These are phyloP conservation scores for Montipora efflorescens DNA, from an alignment of 64 coral and sea anemone genomes.

Conservation along the genomic window DNA sequence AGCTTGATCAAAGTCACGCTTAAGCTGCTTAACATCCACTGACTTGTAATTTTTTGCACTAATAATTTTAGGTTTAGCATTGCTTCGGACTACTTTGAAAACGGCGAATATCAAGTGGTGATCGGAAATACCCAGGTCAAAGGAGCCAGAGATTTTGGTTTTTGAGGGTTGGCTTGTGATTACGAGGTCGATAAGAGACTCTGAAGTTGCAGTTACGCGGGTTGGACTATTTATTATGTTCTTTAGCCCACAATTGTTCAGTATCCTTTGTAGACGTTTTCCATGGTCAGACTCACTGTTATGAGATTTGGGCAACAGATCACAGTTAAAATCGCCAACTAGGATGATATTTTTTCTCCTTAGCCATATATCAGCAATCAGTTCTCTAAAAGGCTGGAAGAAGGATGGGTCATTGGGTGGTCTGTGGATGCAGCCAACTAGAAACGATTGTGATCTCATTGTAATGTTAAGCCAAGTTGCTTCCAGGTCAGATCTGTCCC, in stretches of 20 bases:
- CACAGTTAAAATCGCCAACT: neutral
- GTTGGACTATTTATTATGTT: slow-evolving; percentile 4
- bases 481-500: slow-evolving; percentile 1
- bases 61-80: slow-evolving; percentile 25
- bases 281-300: slow-evolving; percentile 30
- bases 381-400: neutral
- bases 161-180: slow-evolving; percentile 29
- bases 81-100: neutral
- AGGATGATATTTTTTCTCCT: neutral
- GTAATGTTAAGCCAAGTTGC: neutral
- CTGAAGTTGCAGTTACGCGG: neutral
- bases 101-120: slow-evolving; percentile 32
- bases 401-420: neutral
- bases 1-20: neutral
- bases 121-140: slow-evolving; percentile 40
- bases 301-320: slow-evolving; percentile 21
- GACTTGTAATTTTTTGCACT: slow-evolving; percentile 5
- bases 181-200: slow-evolving; percentile 26
- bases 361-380: neutral
- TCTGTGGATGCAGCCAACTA: neutral
- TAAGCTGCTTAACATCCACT: slow-evolving; percentile 11
- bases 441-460: neutral
- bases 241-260: neutral
- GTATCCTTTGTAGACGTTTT: slow-evolving; percentile 14
- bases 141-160: neutral